Evolutionary conservation across 2,888 invertebrate species (phyloP).

Genomic region (Tortrix viridana): DNA sequence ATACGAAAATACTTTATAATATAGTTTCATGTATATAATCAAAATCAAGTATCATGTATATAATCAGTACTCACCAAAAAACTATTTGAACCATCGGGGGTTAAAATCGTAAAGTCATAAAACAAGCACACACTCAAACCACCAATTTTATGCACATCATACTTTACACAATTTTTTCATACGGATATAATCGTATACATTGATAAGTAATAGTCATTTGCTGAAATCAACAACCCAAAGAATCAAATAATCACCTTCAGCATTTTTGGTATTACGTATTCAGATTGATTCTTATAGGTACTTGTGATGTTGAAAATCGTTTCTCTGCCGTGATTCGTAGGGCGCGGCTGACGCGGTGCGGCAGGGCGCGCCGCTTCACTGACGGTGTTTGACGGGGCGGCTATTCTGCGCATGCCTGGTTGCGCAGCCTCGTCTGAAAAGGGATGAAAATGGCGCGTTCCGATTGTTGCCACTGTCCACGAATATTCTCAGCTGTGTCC

Average conservation of each 20-base stretch:
- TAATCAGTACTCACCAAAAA: conserved; percentile 24
- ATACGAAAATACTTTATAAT: too few relatives aligned
- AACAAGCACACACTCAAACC: conserved; percentile 25
- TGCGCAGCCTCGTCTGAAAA: conserved; percentile 68
- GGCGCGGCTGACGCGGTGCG: conserved; percentile 67
- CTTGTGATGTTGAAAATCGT: conserved; percentile 41
- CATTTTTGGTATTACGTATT: conserved; percentile 2
- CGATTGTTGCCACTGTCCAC: conserved; percentile 53
- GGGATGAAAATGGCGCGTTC: conserved; percentile 63
- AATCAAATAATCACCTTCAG: background rate
- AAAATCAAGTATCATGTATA: background rate
- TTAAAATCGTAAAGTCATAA: conserved; percentile 29
- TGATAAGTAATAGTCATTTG: conserved; percentile 8
- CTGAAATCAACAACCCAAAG: conserved; percentile 7
- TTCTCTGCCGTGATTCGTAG: conserved; percentile 44
- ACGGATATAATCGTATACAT: conserved; percentile 23
- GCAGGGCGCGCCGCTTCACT: conserved; percentile 68
- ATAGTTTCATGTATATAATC: background rate
- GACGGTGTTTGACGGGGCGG: conserved; percentile 64
- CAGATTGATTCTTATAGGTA: conserved; percentile 11
- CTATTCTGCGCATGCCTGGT: conserved; percentile 72
- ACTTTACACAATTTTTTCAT: conserved; percentile 18
- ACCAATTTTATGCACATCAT: conserved; percentile 28
- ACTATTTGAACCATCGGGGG: background rate
- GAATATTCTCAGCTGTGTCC: conserved; percentile 66